phyloP scores from a whole-genome alignment of 2,113 vertebrate species.

The Protomyctophum bolini region DNA sequence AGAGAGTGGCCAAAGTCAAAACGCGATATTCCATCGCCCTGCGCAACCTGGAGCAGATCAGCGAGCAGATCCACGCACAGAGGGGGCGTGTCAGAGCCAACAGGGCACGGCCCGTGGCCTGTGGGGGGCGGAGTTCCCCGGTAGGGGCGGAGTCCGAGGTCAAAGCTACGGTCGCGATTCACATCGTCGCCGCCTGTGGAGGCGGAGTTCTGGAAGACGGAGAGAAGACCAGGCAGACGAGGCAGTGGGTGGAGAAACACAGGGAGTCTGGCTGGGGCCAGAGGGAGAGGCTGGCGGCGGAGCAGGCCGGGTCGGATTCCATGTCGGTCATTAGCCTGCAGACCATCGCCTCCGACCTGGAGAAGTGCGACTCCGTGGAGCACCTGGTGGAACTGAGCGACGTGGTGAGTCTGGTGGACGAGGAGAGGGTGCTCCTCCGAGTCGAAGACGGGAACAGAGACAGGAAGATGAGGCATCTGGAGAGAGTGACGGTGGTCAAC shows the following conservation, averaged over 20 bases:
- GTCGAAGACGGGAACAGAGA: neutral
- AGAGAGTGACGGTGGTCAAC: neutral
- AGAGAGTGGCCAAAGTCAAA: slow-evolving; percentile 85
- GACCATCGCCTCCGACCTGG: slow-evolving; percentile 88
- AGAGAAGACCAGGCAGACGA: slow-evolving; percentile 65
- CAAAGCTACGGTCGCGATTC: slow-evolving; percentile 8
- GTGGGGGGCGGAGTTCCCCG: slow-evolving; percentile 75
- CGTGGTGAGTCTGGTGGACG: slow-evolving; percentile 50
- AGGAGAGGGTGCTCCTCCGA: slow-evolving; percentile 28
- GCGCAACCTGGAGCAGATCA: slow-evolving; percentile 91
- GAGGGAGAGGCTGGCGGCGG: slow-evolving; percentile 51
- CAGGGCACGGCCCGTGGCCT: slow-evolving; percentile 38
- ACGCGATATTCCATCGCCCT: slow-evolving; percentile 87
- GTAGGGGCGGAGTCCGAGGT: slow-evolving; percentile 76
- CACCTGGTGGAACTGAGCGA: slow-evolving; percentile 82
- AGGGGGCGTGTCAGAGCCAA: slow-evolving; percentile 54
- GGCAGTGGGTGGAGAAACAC: slow-evolving; percentile 76
- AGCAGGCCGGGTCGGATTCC: slow-evolving; percentile 69
- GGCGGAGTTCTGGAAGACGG: slow-evolving; percentile 20
- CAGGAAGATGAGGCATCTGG: slow-evolving; percentile 9
- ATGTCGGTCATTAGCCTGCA: slow-evolving; percentile 86
- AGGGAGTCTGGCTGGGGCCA: slow-evolving; percentile 71
- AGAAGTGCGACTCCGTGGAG: slow-evolving; percentile 91
- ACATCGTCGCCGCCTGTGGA: slow-evolving; percentile 24
- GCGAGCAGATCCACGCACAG: slow-evolving; percentile 90